These are phyloP conservation scores for Margarornis squamiger DNA, from an alignment of 2,797 vertebrate species.

Conservation along the genomic window DNA sequence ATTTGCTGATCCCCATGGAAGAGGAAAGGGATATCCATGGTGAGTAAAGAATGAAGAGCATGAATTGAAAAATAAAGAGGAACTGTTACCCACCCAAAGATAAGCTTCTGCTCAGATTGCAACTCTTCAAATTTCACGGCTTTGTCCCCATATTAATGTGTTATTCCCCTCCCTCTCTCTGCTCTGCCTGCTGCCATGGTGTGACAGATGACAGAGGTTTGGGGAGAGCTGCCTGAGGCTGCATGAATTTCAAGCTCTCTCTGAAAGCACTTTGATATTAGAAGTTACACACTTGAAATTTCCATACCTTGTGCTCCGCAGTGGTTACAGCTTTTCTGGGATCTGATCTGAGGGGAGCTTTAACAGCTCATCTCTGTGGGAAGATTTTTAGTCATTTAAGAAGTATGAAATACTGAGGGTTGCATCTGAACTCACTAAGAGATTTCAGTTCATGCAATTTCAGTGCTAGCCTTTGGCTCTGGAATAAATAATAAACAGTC, in stretches of 20 bases:
- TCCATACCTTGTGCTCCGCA: constrained; percentile 20
- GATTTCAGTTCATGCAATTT: background rate
- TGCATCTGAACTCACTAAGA: background rate
- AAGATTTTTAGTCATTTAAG: background rate
- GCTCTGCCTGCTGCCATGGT: constrained; percentile 70
- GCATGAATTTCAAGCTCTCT: constrained; percentile 9
- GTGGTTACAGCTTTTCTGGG: background rate
- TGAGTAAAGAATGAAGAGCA: background rate
- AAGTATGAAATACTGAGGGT: background rate
- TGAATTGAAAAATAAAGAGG: constrained; percentile 46
- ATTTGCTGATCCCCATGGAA: background rate
- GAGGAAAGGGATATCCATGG: background rate
- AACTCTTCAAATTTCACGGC: constrained; percentile 68
- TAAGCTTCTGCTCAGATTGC: constrained; percentile 25
- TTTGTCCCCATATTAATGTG: constrained; percentile 75
- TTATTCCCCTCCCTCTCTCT: constrained; percentile 75
- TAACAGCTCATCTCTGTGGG: background rate
- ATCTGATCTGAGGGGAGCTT: background rate
- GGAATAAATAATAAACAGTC: background rate
- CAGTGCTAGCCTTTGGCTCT: background rate
- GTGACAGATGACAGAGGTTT: constrained; percentile 77
- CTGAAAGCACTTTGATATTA: constrained; percentile 74
- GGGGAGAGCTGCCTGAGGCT: constrained; percentile 78
- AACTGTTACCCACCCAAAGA: constrained; percentile 65
- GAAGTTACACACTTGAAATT: constrained; percentile 74